Base-by-base conservation (phyloP, 1,140 invertebrate genomes). In the Nomia melanderi region DNA sequence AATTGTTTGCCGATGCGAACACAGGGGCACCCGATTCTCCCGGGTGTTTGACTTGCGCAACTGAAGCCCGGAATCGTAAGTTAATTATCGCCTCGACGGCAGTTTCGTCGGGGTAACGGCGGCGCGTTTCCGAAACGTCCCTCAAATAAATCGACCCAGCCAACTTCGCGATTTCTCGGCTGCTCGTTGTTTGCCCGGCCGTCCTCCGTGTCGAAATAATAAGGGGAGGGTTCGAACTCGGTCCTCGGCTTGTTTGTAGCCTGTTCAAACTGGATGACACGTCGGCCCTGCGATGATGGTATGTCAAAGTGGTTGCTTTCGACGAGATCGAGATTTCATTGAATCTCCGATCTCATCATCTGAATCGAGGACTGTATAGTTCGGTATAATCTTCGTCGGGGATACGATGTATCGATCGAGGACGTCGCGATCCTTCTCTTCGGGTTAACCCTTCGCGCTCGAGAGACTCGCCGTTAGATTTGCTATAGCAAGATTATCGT, bases 1-100 rank as follows among this genome's bases (percentile, higher is more conserved):
- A 86, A 88, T 87, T 87, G 86, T 87, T 86, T 86, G 74, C 82
- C 77, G 77, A 85, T 87, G 82, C 82, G 83, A 83, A 80, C 63
- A 62, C 56, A n/a, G n/a, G 70, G 33, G 57, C 56, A 76, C 36
- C 54, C 54, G 81, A 83, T 79, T 79, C 56, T 27, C 66, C 23
- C 54, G 69, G n/a, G 69, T 84, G 77, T 84, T 84, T 84, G 77
- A 60, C 66, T 83, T 83, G 67, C 59, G 33, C 66, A 27, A 50
- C 66, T 50, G 63, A 75, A 67, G 33, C 60, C 33, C 29, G 33
- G 47, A 78, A 78, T 82, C 60, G 81, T 83, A 82, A 83, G 81
- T 82, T 82, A 83, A 83, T 83, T 83, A 82, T 83, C 65, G 75
- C 57, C 71, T 44, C 47, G 64, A 29, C 64, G 69, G 57, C 41